Percentiles rank a stretch among this genome's conserved stretches.
These are phyloP conservation scores for Bos javanicus DNA, from an alignment of 2,113 vertebrate species.

Conservation along the genomic window DNA sequence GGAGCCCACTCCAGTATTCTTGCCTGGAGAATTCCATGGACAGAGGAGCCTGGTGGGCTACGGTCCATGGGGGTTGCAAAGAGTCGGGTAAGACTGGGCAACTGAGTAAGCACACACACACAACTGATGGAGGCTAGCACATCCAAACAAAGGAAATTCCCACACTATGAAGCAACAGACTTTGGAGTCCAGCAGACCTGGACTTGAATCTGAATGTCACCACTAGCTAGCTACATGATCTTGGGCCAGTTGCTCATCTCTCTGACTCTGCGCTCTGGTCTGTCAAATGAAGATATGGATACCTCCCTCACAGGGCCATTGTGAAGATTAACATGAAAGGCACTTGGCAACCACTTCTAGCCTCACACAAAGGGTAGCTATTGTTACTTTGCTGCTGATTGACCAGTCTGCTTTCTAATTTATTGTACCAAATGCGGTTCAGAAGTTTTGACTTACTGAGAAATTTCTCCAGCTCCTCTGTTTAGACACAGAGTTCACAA, in stretches of 20 bases:
- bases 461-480: neutral
- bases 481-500: neutral
- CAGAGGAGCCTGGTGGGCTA: neutral
- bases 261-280: neutral
- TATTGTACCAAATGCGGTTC: neutral
- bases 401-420: neutral
- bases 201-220: neutral
- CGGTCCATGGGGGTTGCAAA: neutral
- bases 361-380: neutral
- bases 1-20: neutral
- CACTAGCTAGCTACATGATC: neutral
- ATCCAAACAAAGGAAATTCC: neutral
- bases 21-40: neutral
- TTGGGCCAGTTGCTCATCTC: neutral
- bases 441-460: neutral
- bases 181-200: neutral
- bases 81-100: neutral
- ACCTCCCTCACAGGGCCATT: neutral
- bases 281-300: neutral
- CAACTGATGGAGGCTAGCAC: neutral
- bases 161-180: neutral
- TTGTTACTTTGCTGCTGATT: conserved; percentile 1
- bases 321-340: neutral
- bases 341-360: neutral
- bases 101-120: neutral